Conservation (phyloP, 2,888 invertebrate genomes). For the Microdon myrmicae region DNA sequence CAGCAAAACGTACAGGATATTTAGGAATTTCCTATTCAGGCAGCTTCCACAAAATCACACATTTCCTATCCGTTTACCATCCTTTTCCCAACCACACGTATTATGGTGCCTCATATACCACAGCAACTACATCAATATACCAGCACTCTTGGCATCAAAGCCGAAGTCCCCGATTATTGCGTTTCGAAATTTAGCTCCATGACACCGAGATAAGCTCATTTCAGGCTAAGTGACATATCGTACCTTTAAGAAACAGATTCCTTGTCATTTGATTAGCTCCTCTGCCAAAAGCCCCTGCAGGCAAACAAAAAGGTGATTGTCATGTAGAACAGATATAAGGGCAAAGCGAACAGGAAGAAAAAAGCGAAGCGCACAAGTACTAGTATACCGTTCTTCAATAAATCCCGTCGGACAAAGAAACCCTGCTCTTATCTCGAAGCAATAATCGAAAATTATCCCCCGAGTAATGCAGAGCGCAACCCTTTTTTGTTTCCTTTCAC, state of each 20-base stretch:
- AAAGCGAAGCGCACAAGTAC: no score
- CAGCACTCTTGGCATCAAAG: no score
- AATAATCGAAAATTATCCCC: conserved; percentile 51
- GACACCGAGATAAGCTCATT: conserved; percentile 46
- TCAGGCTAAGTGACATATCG: conserved; percentile 52
- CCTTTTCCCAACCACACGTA: conserved; percentile 10
- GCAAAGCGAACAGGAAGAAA: no score
- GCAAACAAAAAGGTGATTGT: conserved; percentile 50
- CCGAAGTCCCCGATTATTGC: no score
- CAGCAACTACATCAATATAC: no score
- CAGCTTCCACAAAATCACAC: not conserved
- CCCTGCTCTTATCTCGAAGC: conserved; percentile 38
- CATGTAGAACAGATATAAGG: conserved; percentile 29
- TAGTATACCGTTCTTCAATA: conserved; percentile 38
- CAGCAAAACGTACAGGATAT: no score
- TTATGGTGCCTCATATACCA: no score
- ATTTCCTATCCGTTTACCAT: conserved; percentile 13
- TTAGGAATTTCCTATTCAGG: not conserved
- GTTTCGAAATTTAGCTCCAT: conserved; percentile 32
- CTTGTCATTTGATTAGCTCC: conserved; percentile 50
- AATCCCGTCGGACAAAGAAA: conserved; percentile 43
- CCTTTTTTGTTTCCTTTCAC: conserved; percentile 22
- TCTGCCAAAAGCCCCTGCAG: conserved; percentile 40
- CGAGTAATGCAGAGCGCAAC: conserved; percentile 35
- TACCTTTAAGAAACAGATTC: conserved; percentile 50